Evolutionary conservation across 1,140 invertebrate genomes (phyloP).

Genomic region (Drosophila takahashii): DNA sequence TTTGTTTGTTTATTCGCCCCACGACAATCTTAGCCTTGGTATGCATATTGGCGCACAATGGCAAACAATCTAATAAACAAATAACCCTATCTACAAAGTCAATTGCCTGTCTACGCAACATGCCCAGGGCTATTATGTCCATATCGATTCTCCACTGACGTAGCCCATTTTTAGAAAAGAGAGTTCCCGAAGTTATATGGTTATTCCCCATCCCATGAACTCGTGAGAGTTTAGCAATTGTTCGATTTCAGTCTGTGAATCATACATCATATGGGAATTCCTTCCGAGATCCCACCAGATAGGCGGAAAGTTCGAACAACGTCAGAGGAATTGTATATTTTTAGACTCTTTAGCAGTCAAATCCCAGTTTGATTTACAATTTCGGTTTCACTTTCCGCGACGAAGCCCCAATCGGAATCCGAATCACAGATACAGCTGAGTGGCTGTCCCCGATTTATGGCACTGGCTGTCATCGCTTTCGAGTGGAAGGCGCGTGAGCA

Average conservation of each 20-base stretch:
- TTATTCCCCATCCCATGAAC: background rate
- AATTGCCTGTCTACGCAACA: conserved; percentile 38
- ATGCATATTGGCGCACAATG: conserved; percentile 71
- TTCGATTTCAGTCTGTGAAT: background rate
- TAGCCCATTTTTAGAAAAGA: too few species aligned
- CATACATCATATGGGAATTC: background rate
- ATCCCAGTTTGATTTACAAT: conserved; percentile 7
- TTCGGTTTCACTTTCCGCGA: background rate
- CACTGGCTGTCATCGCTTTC: conserved; percentile 3
- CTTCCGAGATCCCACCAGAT: background rate
- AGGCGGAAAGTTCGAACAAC: conserved; percentile 1
- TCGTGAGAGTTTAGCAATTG: background rate
- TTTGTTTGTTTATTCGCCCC: conserved; percentile 41
- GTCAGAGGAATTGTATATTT: conserved; percentile 7
- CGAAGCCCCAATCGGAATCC: background rate
- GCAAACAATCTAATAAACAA: conserved; percentile 61
- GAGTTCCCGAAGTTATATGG: background rate
- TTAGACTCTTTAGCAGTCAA: background rate
- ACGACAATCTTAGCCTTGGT: conserved; percentile 69
- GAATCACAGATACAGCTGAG: conserved; percentile 19
- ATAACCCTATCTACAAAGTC: conserved; percentile 32
- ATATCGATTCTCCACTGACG: background rate
- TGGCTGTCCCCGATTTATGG: conserved; percentile 56
- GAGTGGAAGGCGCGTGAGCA: conserved; percentile 67
- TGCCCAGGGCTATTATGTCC: conserved; percentile 1